Conservation (phyloP, 1,140 invertebrate genomes). For the Matsumurasca onukii region DNA sequence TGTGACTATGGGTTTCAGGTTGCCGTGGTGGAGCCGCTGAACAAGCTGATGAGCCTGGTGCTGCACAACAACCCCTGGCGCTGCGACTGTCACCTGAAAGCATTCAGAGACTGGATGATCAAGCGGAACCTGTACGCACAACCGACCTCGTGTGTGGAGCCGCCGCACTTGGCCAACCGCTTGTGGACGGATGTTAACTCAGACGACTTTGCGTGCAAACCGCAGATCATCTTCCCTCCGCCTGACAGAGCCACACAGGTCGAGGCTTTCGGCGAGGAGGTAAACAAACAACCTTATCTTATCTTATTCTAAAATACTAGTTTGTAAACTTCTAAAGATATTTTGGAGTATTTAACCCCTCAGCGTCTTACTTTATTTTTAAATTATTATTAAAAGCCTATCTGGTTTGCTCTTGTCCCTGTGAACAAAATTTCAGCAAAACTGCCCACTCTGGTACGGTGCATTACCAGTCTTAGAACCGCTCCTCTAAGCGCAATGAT, state of each 20-base stretch:
- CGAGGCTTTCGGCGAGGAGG: constrained; percentile 52
- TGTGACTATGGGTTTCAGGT: too few species aligned
- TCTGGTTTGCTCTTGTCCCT: too few species aligned
- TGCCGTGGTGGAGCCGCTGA: constrained; percentile 58
- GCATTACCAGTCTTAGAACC: too few species aligned
- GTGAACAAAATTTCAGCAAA: too few species aligned
- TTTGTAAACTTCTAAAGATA: too few species aligned
- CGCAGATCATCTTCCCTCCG: constrained; percentile 61
- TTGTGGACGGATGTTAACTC: constrained; percentile 69
- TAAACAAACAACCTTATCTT: too few species aligned
- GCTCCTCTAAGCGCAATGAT: too few species aligned
- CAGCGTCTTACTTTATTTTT: too few species aligned
- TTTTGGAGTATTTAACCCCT: too few species aligned
- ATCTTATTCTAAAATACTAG: too few species aligned
- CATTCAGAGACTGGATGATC: constrained; percentile 74
- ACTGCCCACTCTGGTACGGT: too few species aligned
- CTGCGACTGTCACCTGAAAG: constrained; percentile 81
- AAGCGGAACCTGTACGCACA: constrained; percentile 68
- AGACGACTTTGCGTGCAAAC: constrained; percentile 81
- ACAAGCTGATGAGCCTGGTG: constrained; percentile 68
- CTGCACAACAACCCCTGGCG: constrained; percentile 83
- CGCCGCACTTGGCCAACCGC: constrained; percentile 61
- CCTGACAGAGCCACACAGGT: constrained; percentile 47
- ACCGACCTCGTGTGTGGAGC: constrained; percentile 68
- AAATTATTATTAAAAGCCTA: too few species aligned